Base-by-base conservation (phyloP, 2,888 invertebrate genomes). In the Hyalella azteca region DNA sequence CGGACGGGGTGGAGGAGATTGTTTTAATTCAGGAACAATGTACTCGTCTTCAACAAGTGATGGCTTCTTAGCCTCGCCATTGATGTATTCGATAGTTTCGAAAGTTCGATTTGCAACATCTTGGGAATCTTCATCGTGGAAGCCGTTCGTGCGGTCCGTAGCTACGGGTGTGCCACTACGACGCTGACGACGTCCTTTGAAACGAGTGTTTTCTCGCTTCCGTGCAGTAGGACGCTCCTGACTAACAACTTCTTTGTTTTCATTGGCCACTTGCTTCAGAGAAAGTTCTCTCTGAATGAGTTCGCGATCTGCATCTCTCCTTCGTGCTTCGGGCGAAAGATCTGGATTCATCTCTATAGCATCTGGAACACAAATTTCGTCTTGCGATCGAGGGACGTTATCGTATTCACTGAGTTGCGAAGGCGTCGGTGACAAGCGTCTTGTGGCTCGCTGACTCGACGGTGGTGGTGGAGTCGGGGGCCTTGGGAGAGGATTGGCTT, bases 381-480 rank as follows among this genome's bases (percentile, higher is more conserved):
- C 1, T 29, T 66, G 36, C 5, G 32, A 4, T 15, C 41, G 40
- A 15, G 73, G 78, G 22, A 78, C 39, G 39, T 82, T 81, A 40
- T 82, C 82, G 59, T 79, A 79, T 77, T 82, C 82, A 66, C 79
- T 82, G 19, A 59, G 78, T 1, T 60, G 54, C 19, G 82, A 78
- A 32, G 77, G 40, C 11, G 29, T 78, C 13, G 66, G 66, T 15
- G 66, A 66, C 19, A 36, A 13, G 7, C 36, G 32, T 15, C 66
- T 32, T n/a, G 36, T 5, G 36, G 19, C 19, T 19, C 66, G 66
- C 36, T 66, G 66, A 7, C 66, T 32, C 9, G 36, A 36, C n/a
- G 48, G 73, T 22, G 84, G 84, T 22, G 84, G 84, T 0, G 82
- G 84, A 26, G 84, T 82, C 7, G 82, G 82, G 11, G 82, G 78